Percentiles rank a stretch among this genome's conserved stretches.
These are phyloP conservation scores for Botrylloides violaceus DNA, from an alignment of 23 tunicate species.

Conservation along the genomic window DNA sequence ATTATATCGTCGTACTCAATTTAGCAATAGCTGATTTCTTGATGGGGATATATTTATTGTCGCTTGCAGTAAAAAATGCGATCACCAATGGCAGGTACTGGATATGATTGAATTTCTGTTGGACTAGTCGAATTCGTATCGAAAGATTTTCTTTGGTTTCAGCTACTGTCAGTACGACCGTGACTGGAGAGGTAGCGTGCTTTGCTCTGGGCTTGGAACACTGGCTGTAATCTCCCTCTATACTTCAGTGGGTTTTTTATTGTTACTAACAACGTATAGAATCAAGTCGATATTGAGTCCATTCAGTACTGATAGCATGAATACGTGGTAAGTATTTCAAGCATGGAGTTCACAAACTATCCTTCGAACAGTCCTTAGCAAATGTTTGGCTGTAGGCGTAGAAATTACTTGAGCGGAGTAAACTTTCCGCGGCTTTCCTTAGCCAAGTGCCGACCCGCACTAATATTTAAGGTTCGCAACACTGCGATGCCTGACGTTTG, in stretches of 20 bases:
- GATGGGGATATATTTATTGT: slow-evolving; percentile 73
- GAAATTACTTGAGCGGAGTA: too few relatives aligned
- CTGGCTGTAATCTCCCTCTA: slow-evolving; percentile 72
- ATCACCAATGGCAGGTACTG: slow-evolving; percentile 46
- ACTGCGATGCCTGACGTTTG: too few relatives aligned
- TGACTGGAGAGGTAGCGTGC: slow-evolving; percentile 44
- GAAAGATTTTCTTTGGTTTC: not conserved
- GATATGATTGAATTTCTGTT: not conserved
- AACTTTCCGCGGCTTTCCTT: too few relatives aligned
- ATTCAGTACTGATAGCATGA: slow-evolving; percentile 36
- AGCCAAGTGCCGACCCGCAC: too few relatives aligned
- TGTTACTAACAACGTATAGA: slow-evolving; percentile 65
- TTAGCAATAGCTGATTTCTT: slow-evolving; percentile 66
- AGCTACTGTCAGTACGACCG: slow-evolving; percentile 60
- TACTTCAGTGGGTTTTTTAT: slow-evolving; percentile 54
- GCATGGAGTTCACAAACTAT: too few relatives aligned
- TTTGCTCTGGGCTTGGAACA: slow-evolving; percentile 49
- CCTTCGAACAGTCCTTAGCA: too few relatives aligned
- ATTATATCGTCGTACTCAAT: slow-evolving; percentile 51
- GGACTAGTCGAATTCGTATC: not conserved
- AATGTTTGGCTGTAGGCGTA: too few relatives aligned
- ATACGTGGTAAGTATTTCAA: slow-evolving; percentile 57
- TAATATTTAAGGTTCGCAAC: too few relatives aligned
- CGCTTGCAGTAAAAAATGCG: slow-evolving; percentile 50
- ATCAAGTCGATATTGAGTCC: slow-evolving; percentile 53